Conservation (phyloP, 2,113 vertebrate species). For the Gavialis gangeticus region DNA sequence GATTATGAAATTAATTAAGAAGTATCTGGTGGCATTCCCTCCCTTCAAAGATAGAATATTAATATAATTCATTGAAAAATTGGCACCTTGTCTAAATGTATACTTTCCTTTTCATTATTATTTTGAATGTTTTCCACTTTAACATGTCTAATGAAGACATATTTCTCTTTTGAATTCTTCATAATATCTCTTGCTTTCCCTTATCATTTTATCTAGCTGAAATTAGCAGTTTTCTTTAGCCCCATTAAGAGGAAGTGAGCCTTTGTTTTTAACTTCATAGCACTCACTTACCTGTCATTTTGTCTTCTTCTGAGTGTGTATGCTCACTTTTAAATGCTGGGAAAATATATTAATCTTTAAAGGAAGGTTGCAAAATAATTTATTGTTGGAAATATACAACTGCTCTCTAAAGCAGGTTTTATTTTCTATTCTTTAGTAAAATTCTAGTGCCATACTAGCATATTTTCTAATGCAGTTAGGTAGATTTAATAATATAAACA, state of each 20-base stretch:
- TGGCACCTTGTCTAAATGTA: conserved; percentile 28
- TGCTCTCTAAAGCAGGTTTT: not conserved
- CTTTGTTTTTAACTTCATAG: conserved; percentile 36
- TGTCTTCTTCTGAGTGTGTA: conserved; percentile 33
- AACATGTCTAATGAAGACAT: conserved; percentile 1
- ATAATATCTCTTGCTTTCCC: conserved; percentile 7
- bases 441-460: not conserved
- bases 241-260: conserved; percentile 26
- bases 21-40: conserved; percentile 41
- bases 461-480: not conserved
- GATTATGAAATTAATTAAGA: conserved; percentile 73
- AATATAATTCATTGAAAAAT: conserved; percentile 49
- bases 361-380: conserved; percentile 20
- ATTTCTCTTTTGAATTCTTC: conserved; percentile 33
- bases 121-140: not conserved
- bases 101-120: conserved; percentile 12
- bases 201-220: conserved; percentile 58
- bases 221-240: conserved; percentile 52
- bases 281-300: conserved; percentile 42
- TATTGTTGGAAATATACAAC: conserved; percentile 18
- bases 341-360: conserved; percentile 67
- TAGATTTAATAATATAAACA: conserved; percentile 9
- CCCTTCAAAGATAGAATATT: conserved; percentile 74
- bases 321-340: conserved; percentile 4
- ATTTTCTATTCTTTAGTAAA: not conserved